Evolutionary conservation across 1,140 invertebrate genomes (phyloP), one percentile per base, ranked within the genome.

Genomic region (Heliconius congener): DNA sequence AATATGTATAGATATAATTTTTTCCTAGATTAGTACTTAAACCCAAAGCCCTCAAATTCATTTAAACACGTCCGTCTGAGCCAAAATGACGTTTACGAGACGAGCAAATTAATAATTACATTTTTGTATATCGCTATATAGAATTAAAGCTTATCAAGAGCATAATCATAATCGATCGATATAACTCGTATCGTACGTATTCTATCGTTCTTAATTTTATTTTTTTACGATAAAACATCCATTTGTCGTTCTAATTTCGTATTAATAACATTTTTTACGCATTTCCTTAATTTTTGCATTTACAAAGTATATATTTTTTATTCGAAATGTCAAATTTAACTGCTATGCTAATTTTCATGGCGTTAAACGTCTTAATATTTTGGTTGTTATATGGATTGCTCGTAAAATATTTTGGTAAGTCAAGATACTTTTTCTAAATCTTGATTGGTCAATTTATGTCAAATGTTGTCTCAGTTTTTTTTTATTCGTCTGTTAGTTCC

Each of bases 301-400:
- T 27, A 30, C 16, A 78, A 73, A 52, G 73, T 66, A 13, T 13
- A 30, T 4, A 13, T 66, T 27, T 66, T 52, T 18, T 52, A 13
- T 27, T 46, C 46, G 74, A 80, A 83, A 91, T 91, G 87, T 71
- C 81, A 0, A 87, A 89, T 75, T 78, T 91, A 23, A 79, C 80
- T 2, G 82, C 82, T n/a, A 73, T 90, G 70, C 74, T 93, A 16
- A 81, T 89, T 42, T 88, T 91, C 83, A 88, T 93, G 87, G 30
- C 80, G 13, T 23, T 91, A 9, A 91, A 93, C 77, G 83, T 93
- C 55, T 27, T 89, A 5, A 71, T 93, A 23, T 89, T 93, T 76
- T 93, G 89, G 91, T 39, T 87, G 1, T 82, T 93, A 11, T 93
- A 93, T 78, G 87, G 83, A 9, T 70, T 91, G 3, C 75, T 91